Conservation (phyloP, 2,113 vertebrate species). For the Pterophyllum scalare region DNA sequence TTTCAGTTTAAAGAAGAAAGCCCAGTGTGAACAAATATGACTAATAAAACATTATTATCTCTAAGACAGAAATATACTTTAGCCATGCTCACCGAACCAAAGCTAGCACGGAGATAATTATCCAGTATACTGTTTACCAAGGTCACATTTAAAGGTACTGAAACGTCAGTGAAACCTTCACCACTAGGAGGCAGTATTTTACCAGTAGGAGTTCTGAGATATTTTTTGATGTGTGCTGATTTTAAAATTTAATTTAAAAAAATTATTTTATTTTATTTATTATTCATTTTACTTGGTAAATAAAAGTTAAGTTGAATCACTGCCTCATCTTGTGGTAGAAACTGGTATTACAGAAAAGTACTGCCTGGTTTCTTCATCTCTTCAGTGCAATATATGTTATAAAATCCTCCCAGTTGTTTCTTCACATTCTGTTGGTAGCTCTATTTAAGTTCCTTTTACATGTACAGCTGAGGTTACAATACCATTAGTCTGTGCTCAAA, state of each 20-base stretch:
- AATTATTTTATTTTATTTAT: no score
- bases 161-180: not conserved
- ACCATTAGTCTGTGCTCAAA: no score
- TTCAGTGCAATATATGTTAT: no score
- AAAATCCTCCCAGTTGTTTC: no score
- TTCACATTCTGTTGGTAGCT: no score
- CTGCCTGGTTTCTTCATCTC: no score
- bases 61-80: not conserved
- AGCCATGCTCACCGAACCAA: not conserved
- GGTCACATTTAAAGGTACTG: not conserved
- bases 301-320: not conserved
- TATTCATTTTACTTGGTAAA: no score
- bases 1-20: conserved; percentile 1
- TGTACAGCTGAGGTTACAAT: no score
- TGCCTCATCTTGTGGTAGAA: not conserved
- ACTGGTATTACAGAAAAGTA: not conserved
- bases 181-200: not conserved
- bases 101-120: not conserved
- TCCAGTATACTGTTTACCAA: not conserved
- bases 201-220: not conserved
- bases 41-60: not conserved
- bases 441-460: no score
- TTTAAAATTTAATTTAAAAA: no score
- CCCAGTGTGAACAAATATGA: not conserved
- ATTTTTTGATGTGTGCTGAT: not conserved